Evolutionary conservation across 1,140 invertebrate species (phyloP).

Genomic region (Macrobrachium nipponense): DNA sequence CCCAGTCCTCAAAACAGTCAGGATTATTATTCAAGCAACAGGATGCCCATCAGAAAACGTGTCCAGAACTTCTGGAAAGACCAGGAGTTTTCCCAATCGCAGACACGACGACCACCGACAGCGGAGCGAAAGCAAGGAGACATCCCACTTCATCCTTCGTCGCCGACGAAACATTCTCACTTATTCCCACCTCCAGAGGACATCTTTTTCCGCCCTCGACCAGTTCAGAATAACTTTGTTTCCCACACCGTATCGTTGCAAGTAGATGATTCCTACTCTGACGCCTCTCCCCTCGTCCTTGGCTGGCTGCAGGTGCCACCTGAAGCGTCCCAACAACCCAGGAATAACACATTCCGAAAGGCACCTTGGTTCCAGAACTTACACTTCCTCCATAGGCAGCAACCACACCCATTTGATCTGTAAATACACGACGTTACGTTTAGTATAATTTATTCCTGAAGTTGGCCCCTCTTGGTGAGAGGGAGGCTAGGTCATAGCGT

Average conservation of each 20-base stretch:
- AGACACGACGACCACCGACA: neutral
- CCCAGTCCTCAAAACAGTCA: neutral
- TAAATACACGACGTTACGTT: no score
- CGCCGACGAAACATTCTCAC: neutral
- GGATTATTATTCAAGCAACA: neutral
- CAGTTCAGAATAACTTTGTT: neutral
- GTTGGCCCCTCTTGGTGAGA: no score
- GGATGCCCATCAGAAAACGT: conserved; percentile 17
- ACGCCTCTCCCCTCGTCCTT: conserved; percentile 33
- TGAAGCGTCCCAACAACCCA: neutral
- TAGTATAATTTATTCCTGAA: no score
- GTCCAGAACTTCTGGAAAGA: conserved; percentile 15
- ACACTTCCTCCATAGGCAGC: conserved; percentile 3
- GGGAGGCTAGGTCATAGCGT: no score
- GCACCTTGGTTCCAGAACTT: conserved; percentile 29
- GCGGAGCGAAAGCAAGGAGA: neutral
- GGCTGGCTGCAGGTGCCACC: conserved; percentile 47
- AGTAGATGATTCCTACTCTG: neutral
- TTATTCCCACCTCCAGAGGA: conserved; percentile 29
- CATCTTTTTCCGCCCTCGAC: conserved; percentile 23
- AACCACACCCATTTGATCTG: no score
- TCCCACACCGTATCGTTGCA: neutral
- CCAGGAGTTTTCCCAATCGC: neutral
- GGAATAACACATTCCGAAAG: conserved; percentile 31
- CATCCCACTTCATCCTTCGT: neutral